Conservation (phyloP, 1,140 invertebrate species). For the Carposina sasakii region DNA sequence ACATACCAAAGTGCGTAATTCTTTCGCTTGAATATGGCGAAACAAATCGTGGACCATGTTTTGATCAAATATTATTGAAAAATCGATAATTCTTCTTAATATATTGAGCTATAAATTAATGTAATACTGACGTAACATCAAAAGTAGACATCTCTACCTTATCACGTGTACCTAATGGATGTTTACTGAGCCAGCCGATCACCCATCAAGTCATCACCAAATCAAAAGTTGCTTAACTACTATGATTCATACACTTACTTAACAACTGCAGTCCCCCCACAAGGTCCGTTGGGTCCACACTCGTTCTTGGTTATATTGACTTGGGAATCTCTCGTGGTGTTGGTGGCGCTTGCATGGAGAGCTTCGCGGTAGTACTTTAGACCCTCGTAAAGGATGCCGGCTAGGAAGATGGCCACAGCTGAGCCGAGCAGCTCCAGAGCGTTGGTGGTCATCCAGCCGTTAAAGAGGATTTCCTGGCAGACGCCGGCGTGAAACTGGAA, state of each 20-base stretch:
- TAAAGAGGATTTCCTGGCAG: slow-evolving; percentile 83
- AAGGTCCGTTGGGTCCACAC: slow-evolving; percentile 76
- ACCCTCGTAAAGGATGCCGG: slow-evolving; percentile 91
- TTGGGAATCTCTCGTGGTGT: slow-evolving; percentile 76
- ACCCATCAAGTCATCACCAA: too few species aligned
- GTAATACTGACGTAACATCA: too few species aligned
- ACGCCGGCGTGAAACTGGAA: slow-evolving; percentile 88
- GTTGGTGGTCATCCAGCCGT: slow-evolving; percentile 82
- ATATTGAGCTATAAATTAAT: too few species aligned
- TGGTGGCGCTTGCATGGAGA: slow-evolving; percentile 81
- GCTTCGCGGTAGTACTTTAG: slow-evolving; percentile 92
- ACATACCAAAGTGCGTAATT: too few species aligned
- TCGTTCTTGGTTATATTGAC: slow-evolving; percentile 76
- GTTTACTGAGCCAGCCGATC: too few species aligned
- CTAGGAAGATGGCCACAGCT: slow-evolving; percentile 88
- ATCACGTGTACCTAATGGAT: too few species aligned
- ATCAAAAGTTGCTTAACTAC: too few species aligned
- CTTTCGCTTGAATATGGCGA: too few species aligned
- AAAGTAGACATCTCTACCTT: too few species aligned
- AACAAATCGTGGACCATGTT: too few species aligned
- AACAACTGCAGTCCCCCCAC: slow-evolving; percentile 71
- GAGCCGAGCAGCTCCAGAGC: slow-evolving; percentile 86
- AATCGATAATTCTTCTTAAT: too few species aligned
- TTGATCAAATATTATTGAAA: too few species aligned
- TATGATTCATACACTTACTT: slow-evolving; percentile 56